phyloP scores from a whole-genome alignment of 2,797 vertebrate species.

The Danionella dracula region DNA sequence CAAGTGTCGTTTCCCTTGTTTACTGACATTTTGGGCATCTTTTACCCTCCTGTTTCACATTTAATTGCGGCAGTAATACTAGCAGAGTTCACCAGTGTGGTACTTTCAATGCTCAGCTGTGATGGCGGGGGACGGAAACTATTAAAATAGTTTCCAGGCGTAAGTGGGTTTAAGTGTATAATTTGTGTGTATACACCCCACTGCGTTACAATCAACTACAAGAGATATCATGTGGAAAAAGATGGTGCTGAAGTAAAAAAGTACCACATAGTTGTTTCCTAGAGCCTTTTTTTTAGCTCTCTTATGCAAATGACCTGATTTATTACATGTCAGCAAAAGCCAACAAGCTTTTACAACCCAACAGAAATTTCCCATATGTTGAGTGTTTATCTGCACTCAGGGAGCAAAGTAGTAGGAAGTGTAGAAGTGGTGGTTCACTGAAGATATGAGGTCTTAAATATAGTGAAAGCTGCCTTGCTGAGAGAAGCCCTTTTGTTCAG shows the following conservation, averaged over 20 bases:
- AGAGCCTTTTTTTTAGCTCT: slow-evolving; percentile 63
- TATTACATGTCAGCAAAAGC: slow-evolving; percentile 73
- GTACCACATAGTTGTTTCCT: slow-evolving; percentile 61
- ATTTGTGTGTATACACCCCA: slow-evolving; percentile 73
- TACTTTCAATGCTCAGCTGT: slow-evolving; percentile 61
- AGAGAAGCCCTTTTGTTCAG: background rate
- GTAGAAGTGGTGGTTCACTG: slow-evolving; percentile 37
- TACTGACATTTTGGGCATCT: slow-evolving; percentile 72
- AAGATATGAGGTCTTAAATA: slow-evolving; percentile 37
- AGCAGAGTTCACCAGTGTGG: slow-evolving; percentile 57
- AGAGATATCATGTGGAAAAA: slow-evolving; percentile 55
- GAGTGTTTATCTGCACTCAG: slow-evolving; percentile 66
- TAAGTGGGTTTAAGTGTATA: slow-evolving; percentile 70
- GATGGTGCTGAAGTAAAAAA: slow-evolving; percentile 46
- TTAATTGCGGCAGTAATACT: slow-evolving; percentile 75
- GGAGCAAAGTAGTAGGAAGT: slow-evolving; percentile 46
- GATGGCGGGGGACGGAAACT: slow-evolving; percentile 67
- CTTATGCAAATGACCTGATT: slow-evolving; percentile 70
- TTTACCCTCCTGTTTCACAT: slow-evolving; percentile 64
- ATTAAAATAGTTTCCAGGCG: slow-evolving; percentile 76
- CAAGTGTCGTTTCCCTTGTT: slow-evolving; percentile 78
- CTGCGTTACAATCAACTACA: slow-evolving; percentile 70
- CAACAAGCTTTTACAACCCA: slow-evolving; percentile 72
- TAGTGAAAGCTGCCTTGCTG: slow-evolving; percentile 32
- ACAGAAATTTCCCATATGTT: slow-evolving; percentile 75